Percentiles rank a stretch among this genome's conserved stretches.
Evolutionary conservation across 2,888 invertebrate genomes (phyloP).

Genomic region (Sarcophaga rosellei): DNA sequence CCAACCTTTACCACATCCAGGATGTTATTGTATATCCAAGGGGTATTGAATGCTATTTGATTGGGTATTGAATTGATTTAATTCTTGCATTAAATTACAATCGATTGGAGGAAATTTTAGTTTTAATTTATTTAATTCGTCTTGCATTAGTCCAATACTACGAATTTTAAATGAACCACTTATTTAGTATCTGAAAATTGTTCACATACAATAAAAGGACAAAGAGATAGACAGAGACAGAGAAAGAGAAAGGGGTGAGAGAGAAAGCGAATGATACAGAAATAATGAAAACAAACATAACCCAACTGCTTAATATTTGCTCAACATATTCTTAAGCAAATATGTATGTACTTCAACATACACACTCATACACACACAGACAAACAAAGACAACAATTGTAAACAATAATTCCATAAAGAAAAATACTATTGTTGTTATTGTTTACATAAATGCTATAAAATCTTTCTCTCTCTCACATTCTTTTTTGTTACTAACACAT

Average conservation of each 20-base stretch:
- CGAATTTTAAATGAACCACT: background rate
- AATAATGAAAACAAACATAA: constrained; percentile 49
- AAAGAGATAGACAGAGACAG: background rate
- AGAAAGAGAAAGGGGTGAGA: too few species aligned
- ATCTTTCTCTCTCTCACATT: background rate
- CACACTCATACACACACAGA: constrained; percentile 13
- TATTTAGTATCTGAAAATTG: background rate
- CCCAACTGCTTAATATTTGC: constrained; percentile 61
- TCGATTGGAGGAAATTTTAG: too few species aligned
- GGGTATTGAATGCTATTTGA: too few species aligned
- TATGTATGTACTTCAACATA: constrained; percentile 5
- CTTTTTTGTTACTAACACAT: background rate
- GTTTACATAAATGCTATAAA: constrained; percentile 6
- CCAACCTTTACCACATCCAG: too few species aligned
- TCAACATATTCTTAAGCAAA: constrained; percentile 63
- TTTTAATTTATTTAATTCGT: too few species aligned
- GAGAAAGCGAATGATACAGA: too few species aligned
- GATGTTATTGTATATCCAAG: too few species aligned
- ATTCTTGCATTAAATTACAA: too few species aligned
- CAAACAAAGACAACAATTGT: constrained; percentile 13
- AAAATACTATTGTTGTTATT: constrained; percentile 14
- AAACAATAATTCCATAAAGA: constrained; percentile 58
- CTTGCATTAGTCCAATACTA: too few species aligned
- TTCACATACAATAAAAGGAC: constrained; percentile 30
- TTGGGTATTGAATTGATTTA: too few species aligned